Conservation (phyloP, 2,113 vertebrate species). For the Ptilonorhynchus violaceus region DNA sequence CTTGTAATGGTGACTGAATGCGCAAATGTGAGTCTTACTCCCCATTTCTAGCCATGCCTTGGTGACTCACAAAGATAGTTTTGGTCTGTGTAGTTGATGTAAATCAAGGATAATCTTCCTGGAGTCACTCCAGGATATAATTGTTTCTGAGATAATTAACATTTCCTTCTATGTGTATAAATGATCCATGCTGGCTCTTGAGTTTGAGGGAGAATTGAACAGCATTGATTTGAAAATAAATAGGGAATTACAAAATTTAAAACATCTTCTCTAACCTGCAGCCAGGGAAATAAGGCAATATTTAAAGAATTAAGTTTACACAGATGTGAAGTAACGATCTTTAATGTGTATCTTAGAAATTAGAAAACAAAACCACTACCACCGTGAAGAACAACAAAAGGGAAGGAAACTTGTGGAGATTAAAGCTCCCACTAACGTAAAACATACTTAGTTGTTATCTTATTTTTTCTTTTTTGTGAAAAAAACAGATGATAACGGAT, state of each 20-base stretch:
- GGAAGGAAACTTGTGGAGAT: conserved; percentile 10
- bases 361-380: not conserved
- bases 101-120: conserved; percentile 55
- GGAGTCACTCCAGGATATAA: conserved; percentile 29
- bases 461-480: conserved; percentile 59
- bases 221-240: conserved; percentile 62
- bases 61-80: not conserved
- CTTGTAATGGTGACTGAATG: not conserved
- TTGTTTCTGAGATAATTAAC: conserved; percentile 43
- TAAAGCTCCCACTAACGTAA: conserved; percentile 7
- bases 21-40: not conserved
- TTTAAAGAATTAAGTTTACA: conserved; percentile 61
- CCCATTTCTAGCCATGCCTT: not conserved
- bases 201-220: conserved; percentile 30
- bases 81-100: not conserved
- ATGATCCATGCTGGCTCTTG: conserved; percentile 23
- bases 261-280: not conserved
- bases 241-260: conserved; percentile 51
- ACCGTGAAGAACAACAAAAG: not conserved
- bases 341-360: conserved; percentile 30
- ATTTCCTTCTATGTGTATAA: not conserved
- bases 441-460: conserved; percentile 4
- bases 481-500: conserved; percentile 58
- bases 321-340: conserved; percentile 35
- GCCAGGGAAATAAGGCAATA: conserved; percentile 47